A percentile compares a stretch with the other conserved stretches of the same genome.
Evolutionary conservation across 30 jellyfish, hydroid and myxozoan species (phyloP).

Genomic region (Aurelia sp.): DNA sequence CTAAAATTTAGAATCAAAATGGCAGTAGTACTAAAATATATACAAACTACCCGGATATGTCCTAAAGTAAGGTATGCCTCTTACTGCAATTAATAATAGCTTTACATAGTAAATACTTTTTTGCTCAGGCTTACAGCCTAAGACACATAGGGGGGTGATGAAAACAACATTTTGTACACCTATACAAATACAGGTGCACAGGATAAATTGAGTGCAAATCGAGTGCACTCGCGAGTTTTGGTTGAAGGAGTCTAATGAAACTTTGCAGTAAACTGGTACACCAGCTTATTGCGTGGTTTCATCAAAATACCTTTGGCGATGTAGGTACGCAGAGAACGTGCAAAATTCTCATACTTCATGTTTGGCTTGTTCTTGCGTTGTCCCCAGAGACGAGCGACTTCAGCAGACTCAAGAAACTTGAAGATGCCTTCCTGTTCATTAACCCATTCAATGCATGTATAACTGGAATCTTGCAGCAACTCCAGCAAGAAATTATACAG

Average conservation of each 20-base stretch:
- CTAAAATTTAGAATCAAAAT: too few relatives aligned
- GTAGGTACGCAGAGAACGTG: conserved; percentile 93
- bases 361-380: conserved; percentile 89
- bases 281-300: conserved; percentile 93
- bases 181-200: conserved; percentile 64
- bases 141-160: conserved; percentile 67
- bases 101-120: conserved; percentile 79
- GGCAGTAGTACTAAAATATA: too few relatives aligned
- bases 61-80: conserved; percentile 8
- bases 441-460: conserved; percentile 91
- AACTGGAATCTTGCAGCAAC: conserved; percentile 67
- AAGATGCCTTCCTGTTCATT: conserved; percentile 76
- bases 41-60: too few relatives aligned
- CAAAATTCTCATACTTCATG: conserved; percentile 96
- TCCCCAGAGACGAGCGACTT: conserved; percentile 96
- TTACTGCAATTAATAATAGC: conserved; percentile 19
- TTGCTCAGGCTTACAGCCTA: conserved; percentile 65
- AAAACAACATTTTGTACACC: conserved; percentile 76
- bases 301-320: conserved; percentile 88
- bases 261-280: conserved; percentile 81
- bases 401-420: conserved; percentile 86
- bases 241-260: not conserved
- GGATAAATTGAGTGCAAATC: conserved; percentile 21
- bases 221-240: conserved; percentile 33
- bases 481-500: conserved; percentile 77